Conservation (phyloP, 2,113 vertebrate genomes). For the Acrocephalus kingi region DNA sequence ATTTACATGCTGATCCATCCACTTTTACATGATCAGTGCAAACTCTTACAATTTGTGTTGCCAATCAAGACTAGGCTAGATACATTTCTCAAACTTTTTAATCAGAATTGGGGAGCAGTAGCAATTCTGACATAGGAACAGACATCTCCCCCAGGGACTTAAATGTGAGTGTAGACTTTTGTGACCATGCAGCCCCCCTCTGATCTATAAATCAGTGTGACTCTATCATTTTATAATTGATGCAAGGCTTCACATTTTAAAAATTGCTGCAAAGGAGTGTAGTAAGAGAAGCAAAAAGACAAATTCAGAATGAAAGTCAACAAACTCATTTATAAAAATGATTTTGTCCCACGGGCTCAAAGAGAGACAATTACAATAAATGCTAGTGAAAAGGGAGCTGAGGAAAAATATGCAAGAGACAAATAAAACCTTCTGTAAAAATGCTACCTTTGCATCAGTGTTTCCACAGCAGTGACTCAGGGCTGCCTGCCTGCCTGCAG, state of each 20-base stretch:
- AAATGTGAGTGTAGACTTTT: neutral
- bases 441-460: neutral
- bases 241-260: neutral
- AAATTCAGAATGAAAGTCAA: neutral
- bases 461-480: slow-evolving; percentile 19
- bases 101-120: neutral
- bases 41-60: neutral
- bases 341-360: neutral
- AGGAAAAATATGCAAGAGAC: neutral
- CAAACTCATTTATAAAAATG: neutral
- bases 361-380: neutral
- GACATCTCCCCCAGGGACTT: neutral
- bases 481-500: neutral
- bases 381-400: neutral
- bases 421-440: neutral
- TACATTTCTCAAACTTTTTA: neutral
- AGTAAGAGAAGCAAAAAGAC: neutral
- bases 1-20: neutral
- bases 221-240: neutral
- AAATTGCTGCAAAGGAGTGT: neutral
- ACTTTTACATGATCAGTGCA: neutral
- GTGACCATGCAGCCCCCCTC: neutral
- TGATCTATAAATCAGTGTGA: neutral
- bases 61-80: neutral
- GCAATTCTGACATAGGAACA: neutral